phyloP scores from a whole-genome alignment of 2,888 invertebrate genomes.

The Blastobasis adustella region DNA sequence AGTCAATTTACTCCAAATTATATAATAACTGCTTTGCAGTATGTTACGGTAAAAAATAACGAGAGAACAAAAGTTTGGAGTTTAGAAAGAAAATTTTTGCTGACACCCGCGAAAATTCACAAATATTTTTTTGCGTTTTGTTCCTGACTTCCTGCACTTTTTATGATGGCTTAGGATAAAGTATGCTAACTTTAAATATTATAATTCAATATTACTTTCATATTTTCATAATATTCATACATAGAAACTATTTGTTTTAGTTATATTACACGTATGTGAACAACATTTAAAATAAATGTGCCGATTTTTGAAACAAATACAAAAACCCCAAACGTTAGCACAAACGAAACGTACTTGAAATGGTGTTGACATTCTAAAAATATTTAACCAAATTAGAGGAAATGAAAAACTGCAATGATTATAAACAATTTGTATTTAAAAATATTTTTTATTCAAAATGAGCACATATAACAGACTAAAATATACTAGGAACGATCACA shows the following conservation, averaged over 20 bases:
- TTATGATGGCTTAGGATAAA: neutral
- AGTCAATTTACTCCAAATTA: neutral
- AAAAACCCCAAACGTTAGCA: too few species aligned
- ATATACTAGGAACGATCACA: constrained; percentile 54
- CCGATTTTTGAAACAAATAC: too few species aligned
- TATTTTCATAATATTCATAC: too few species aligned
- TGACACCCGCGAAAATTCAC: constrained; percentile 34
- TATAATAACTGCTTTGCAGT: neutral
- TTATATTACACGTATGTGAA: too few species aligned
- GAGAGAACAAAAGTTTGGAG: constrained; percentile 1
- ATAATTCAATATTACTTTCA: too few species aligned
- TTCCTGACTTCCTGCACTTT: neutral
- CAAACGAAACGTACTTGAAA: too few species aligned
- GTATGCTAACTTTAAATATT: too few species aligned
- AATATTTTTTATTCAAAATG: constrained; percentile 34
- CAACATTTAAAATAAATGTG: too few species aligned
- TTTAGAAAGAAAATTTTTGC: constrained; percentile 20
- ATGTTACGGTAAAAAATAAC: neutral
- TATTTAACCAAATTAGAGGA: neutral
- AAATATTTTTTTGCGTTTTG: constrained; percentile 2
- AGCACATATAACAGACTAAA: constrained; percentile 29
- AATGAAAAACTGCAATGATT: neutral
- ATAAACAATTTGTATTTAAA: constrained; percentile 14
- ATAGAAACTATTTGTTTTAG: too few species aligned
- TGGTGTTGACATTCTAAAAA: constrained; percentile 1